Evolutionary conservation across 37 sponge, comb jelly and placozoan species (phyloP), one percentile per base, ranked within the genome.

Genomic region (Dysidea cf. avara): DNA sequence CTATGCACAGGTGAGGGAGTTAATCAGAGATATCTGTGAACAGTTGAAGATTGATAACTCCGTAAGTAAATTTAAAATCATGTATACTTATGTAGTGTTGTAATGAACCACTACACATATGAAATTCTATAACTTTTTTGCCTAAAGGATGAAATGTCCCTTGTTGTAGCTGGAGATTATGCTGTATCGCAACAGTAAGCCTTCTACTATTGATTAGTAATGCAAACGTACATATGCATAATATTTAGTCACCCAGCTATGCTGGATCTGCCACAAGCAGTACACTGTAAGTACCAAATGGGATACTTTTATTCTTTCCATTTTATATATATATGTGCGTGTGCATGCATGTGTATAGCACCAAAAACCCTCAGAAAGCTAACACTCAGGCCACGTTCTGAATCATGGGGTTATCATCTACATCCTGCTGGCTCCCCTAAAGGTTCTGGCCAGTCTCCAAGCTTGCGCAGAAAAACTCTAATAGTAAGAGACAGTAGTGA

Each of bases 121-220:
- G 51, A 53, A 2, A 39, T 60, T 39, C 61, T 24, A 1, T 7
- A 22, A 25, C 49, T 25, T 17, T 56, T 74, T 32, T 51, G 11
- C 17, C 18, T 58, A 9, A 54, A 92, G 92, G 92, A 83, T 47
- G 92, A 86, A 53, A n/a, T 92, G 30, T 92, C 92, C 24, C 81
- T 92, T 34, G 87, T 92, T 39, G 92, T 87, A 26, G 87, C 92
- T 56, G 84, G 83, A 31, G 92, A 92, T 28, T 92, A 92, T 70
- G 82, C 84, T 6, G 66, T 86, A 13, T 54, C 74, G 46, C 78
- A 85, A 72, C 85, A 81, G 91, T 85, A 59, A 71, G 87, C 81
- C 34, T 53, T 24, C 11, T 18, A 38, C 11, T 18, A 38, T 28
- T 34, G 21, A 22, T 3, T 40, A 66, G 43, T 46, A 28, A 66